Percentiles rank a stretch among this genome's conserved stretches.
phyloP scores from a whole-genome alignment of 2,113 vertebrate species.

The Sciurus niger region DNA sequence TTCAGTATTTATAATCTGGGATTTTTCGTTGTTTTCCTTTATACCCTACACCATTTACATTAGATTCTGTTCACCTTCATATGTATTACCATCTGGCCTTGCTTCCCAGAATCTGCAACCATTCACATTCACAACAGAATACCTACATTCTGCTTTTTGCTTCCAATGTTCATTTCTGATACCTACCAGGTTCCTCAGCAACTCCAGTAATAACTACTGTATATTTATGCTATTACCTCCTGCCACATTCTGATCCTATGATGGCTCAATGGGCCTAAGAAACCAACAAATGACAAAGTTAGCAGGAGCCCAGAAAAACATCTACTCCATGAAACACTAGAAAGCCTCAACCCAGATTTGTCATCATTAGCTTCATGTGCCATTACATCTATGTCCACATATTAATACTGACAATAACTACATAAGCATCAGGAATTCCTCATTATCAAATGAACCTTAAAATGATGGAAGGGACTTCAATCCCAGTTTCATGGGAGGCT shows the following conservation, averaged over 20 bases:
- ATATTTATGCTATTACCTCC: slow-evolving; percentile 5
- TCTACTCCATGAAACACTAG: neutral
- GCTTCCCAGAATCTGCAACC: neutral
- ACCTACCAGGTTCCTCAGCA: neutral
- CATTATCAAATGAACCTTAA: no score
- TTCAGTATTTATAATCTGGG: neutral
- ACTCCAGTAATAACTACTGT: neutral
- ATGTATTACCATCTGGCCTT: neutral
- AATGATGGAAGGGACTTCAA: no score
- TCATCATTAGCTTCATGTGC: neutral
- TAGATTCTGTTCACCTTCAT: slow-evolving; percentile 11
- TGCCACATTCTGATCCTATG: neutral
- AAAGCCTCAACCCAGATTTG: neutral
- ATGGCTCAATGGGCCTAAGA: neutral
- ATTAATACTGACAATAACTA: no score
- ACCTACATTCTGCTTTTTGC: neutral
- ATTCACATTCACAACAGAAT: neutral
- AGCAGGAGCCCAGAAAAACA: slow-evolving; percentile 7
- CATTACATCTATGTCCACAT: neutral
- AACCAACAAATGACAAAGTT: slow-evolving; percentile 25
- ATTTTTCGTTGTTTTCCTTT: neutral
- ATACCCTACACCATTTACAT: neutral
- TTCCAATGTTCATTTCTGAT: slow-evolving; percentile 47
- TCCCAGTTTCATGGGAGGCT: no score
- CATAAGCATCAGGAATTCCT: no score